phyloP scores from a whole-genome alignment of 1,140 invertebrate genomes.

The Oedothorax gibbosus region DNA sequence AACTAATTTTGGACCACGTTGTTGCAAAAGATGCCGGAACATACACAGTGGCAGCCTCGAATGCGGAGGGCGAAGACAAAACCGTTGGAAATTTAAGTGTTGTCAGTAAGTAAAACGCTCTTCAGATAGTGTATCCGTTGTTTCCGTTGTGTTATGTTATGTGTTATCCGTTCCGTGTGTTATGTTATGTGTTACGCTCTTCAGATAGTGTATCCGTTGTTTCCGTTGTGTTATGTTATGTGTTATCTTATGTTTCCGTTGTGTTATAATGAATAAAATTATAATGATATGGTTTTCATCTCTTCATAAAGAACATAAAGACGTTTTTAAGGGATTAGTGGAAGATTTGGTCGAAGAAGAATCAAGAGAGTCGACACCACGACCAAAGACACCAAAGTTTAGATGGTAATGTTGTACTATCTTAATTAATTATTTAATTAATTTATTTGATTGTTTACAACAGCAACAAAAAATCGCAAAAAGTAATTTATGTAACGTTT shows the following conservation, averaged over 20 bases:
- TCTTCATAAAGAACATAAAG: conserved; percentile 78
- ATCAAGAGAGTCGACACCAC: conserved; percentile 76
- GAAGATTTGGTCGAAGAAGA: conserved; percentile 67
- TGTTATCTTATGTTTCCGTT: background rate
- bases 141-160: too few relatives aligned
- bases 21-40: conserved; percentile 83
- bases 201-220: background rate
- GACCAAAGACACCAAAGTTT: conserved; percentile 82
- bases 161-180: too few relatives aligned
- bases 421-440: background rate
- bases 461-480: background rate
- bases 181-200: background rate
- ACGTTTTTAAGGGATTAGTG: conserved; percentile 79
- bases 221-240: too few relatives aligned
- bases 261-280: background rate
- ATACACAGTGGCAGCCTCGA: conserved; percentile 89
- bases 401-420: conserved; percentile 73
- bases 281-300: conserved; percentile 8
- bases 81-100: conserved; percentile 84
- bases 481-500: too few relatives aligned
- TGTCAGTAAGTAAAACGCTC: conserved; percentile 72
- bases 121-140: background rate
- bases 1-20: conserved; percentile 88
- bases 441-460: background rate
- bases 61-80: conserved; percentile 82